Evolutionary conservation across 2,113 vertebrate species (phyloP), one percentile per base, ranked within the genome.

Genomic region (Campylomormyrus tamandua): DNA sequence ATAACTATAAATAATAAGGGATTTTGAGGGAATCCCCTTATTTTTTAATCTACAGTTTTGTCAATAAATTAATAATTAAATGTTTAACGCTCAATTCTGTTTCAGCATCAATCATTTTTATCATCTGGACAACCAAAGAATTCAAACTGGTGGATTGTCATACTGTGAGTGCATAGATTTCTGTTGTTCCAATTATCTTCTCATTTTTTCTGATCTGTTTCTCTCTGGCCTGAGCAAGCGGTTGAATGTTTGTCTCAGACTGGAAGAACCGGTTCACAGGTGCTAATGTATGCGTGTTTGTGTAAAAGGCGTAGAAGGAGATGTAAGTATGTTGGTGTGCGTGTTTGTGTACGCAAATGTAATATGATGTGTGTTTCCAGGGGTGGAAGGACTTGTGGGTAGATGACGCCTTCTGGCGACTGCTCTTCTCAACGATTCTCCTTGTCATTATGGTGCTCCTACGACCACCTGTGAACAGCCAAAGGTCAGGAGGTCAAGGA

Each of bases 301-400:
- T 50, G 45, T 86, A 50, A 56, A 87, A 35, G 46, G 31, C 49
- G 50, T 27, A 56, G 50, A 87, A 27, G 9, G 13, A 10, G 48
- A 21, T 87, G 31, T 87, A 24, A 49, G 42, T 70, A 9, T 53
- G 1, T 31, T 6, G 24, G 15, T 35, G 56, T 53, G 35, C 62
- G 1, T 87, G 83, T 83, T 77, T 50, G 17, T 87, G 74, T 91
- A 56, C 3, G 10, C 10, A 0, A 70, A 13, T 70, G 62, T 70
- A 27, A 70, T 70, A 27, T 13, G n/a, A 70, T 89, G 90, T 83
- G 21, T 46, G 83, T 92, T 17, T 49, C 88, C 93, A 99, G 98
- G 97, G 97, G 90, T 99, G 98, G 98, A 96, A 97, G 92, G 97
- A 99, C 93, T 94, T 98, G n/a, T 99, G 98, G 98, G 97, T 99